Percentiles rank a stretch among this genome's conserved stretches.
These are phyloP conservation scores for Oscheius sp. DNA, from an alignment of 2,888 invertebrate species.

Conservation along the genomic window DNA sequence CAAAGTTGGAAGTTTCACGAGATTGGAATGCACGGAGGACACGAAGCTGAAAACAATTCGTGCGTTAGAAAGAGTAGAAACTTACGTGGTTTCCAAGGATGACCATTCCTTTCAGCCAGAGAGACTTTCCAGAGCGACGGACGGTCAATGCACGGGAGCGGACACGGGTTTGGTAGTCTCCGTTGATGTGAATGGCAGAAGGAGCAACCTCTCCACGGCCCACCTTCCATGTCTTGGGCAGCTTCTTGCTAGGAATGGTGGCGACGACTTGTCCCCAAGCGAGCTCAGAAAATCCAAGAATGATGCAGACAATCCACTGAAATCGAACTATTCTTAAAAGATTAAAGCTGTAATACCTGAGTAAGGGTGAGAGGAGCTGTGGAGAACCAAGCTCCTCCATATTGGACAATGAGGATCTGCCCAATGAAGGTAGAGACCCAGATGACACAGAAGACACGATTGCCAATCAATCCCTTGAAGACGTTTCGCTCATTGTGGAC, in stretches of 20 bases:
- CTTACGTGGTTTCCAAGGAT: slow-evolving; percentile 67
- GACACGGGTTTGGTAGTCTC: slow-evolving; percentile 57
- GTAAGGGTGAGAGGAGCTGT: slow-evolving; percentile 84
- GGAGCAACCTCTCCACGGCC: slow-evolving; percentile 49
- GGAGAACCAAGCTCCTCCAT: slow-evolving; percentile 85
- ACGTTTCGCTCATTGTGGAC: slow-evolving; percentile 99
- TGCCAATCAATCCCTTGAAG: slow-evolving; percentile 89
- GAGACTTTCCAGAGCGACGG: slow-evolving; percentile 54
- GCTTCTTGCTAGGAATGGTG: slow-evolving; percentile 70
- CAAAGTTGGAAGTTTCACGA: slow-evolving; percentile 53
- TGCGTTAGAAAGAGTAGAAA: not conserved
- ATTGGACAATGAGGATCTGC: slow-evolving; percentile 94
- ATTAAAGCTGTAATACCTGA: too few species aligned
- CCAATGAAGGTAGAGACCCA: slow-evolving; percentile 90
- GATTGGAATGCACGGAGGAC: slow-evolving; percentile 59
- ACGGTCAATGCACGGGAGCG: slow-evolving; percentile 56
- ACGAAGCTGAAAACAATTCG: slow-evolving; percentile 44
- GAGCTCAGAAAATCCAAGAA: slow-evolving; percentile 94
- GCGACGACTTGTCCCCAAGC: slow-evolving; percentile 89
- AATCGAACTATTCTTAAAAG: too few species aligned
- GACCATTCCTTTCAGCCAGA: slow-evolving; percentile 70
- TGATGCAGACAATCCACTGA: slow-evolving; percentile 94
- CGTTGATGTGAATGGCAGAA: slow-evolving; percentile 60
- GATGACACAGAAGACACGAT: slow-evolving; percentile 97
- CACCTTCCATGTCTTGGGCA: slow-evolving; percentile 66